Percentiles rank a stretch among this genome's conserved stretches.
Conservation (phyloP, 2,797 vertebrate species). For the Takifugu rubripes region DNA sequence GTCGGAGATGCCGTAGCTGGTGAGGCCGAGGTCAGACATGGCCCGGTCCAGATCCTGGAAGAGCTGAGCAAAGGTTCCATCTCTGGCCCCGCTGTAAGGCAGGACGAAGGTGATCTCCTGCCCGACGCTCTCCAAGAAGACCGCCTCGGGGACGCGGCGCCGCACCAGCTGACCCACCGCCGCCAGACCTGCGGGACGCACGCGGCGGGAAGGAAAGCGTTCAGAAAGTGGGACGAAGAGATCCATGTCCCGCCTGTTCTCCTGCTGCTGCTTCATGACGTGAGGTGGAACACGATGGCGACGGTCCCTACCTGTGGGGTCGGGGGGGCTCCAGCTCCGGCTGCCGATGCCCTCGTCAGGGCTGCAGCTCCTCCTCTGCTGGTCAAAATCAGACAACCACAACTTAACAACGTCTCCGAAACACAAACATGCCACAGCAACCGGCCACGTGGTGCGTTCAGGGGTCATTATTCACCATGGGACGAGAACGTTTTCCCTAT, state of each 20-base stretch:
- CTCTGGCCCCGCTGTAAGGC: slow-evolving; percentile 87
- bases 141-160: slow-evolving; percentile 83
- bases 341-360: slow-evolving; percentile 88
- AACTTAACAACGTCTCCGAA: no score
- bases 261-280: background rate
- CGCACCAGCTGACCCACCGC: slow-evolving; percentile 77
- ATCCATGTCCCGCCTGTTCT: background rate
- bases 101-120: slow-evolving; percentile 93
- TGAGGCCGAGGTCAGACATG: slow-evolving; percentile 84
- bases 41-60: slow-evolving; percentile 91
- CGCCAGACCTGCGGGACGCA: slow-evolving; percentile 47
- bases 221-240: background rate
- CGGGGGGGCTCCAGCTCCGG: slow-evolving; percentile 79
- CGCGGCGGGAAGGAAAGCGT: background rate
- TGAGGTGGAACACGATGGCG: no score
- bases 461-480: no score
- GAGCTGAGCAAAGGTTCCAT: slow-evolving; percentile 89
- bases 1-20: slow-evolving; percentile 96
- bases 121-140: slow-evolving; percentile 90
- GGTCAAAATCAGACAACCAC: slow-evolving; percentile 37
- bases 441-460: no score
- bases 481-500: no score
- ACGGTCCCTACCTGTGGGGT: slow-evolving; percentile 82
- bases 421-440: no score
- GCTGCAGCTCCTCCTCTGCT: slow-evolving; percentile 77